Base-by-base conservation (phyloP, 2,888 invertebrate genomes). In the Acrobeloides nanus region DNA sequence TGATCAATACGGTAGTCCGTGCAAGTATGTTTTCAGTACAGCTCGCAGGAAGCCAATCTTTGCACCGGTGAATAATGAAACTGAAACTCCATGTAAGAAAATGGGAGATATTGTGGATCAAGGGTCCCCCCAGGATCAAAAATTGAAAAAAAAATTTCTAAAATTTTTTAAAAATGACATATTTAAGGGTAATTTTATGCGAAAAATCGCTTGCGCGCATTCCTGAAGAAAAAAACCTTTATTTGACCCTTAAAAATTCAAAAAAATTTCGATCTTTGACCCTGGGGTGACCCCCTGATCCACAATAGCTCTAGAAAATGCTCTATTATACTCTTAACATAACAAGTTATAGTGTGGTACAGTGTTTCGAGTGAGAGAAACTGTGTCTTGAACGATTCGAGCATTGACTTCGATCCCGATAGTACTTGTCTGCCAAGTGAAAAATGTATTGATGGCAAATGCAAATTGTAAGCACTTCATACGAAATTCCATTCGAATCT, bases 341-440 rank as follows among this genome's bases (percentile, higher is more conserved):
- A 17, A 29, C 12, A 15, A 5, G 27, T 26, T 65, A 29, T 51
- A 69, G 67, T 70, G 20, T 70, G 70, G 62, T 70, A 58, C 59
- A 68, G 66, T 37, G 67, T 68, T 12, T 62, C 66, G 6, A 51
- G 55, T 4, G 54, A 54, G 1, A 46, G 68, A 32, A 49, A 55
- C 18, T 64, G 70, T 43, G 54, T 61, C 4, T 32, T 45, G 26
- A 55, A 61, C 38, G 41, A 57, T 5, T 49, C 52, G 10, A 47
- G 53, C 18, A 35, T 55, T 46, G 55, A 55, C 20, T 46, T 60
- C 27, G 64, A 69, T 33, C 45, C 68, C 21, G 71, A 72, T 46
- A 57, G 53, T 27, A 70, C 69, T 5, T 71, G 71, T 39, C 55
- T 69, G 17, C 71, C 71, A 15, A 68, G 64, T 26, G 71, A 71